phyloP scores from a whole-genome alignment of 2,113 vertebrate species.

The Vulpes ferrilata region DNA sequence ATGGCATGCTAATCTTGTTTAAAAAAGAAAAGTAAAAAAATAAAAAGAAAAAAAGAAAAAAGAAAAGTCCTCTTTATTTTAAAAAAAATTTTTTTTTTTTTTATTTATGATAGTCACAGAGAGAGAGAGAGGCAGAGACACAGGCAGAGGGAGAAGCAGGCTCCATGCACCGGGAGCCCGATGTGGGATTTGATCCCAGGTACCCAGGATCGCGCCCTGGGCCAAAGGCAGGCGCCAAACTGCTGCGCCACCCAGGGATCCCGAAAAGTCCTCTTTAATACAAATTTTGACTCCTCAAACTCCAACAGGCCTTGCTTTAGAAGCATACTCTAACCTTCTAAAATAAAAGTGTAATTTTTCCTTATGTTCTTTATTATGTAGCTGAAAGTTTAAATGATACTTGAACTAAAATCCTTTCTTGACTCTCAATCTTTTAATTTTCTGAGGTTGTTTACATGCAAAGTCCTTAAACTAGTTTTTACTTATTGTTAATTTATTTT shows the following conservation, averaged over 20 bases:
- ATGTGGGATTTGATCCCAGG: too few relatives aligned
- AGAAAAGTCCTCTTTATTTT: neutral
- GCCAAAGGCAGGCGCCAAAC: too few relatives aligned
- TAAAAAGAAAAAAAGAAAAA: neutral
- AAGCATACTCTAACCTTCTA: neutral
- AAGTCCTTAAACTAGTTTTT: neutral
- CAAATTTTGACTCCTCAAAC: slow-evolving; percentile 6
- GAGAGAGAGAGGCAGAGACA: too few relatives aligned
- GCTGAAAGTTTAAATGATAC: slow-evolving; percentile 1
- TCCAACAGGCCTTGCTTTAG: slow-evolving; percentile 28
- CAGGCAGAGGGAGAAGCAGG: too few relatives aligned
- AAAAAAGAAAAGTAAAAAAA: neutral
- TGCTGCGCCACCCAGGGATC: too few relatives aligned
- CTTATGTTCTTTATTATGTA: neutral
- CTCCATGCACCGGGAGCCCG: too few relatives aligned
- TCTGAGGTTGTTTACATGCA: neutral
- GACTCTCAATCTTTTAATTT: slow-evolving; percentile 20
- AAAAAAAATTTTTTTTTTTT: too few relatives aligned
- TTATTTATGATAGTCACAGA: too few relatives aligned
- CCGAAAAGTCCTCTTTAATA: neutral
- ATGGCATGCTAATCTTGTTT: neutral
- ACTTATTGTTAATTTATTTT: slow-evolving; percentile 27
- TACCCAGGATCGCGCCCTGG: too few relatives aligned
- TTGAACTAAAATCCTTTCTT: slow-evolving; percentile 6
- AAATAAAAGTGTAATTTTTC: slow-evolving; percentile 7